Conservation (phyloP, 2,113 vertebrate species). For the Sceloporus undulatus region DNA sequence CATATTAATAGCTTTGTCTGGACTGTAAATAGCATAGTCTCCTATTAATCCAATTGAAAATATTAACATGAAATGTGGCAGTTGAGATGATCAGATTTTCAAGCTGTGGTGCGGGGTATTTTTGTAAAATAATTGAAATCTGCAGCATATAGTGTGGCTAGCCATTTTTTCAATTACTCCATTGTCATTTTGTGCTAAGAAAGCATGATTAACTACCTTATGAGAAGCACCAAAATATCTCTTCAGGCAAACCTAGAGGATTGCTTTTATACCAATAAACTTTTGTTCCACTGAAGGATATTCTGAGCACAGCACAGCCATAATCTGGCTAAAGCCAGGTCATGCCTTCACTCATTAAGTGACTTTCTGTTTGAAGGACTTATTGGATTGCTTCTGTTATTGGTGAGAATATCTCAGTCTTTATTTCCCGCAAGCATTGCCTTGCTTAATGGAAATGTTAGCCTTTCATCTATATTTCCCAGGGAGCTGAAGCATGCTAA, state of each 20-base stretch:
- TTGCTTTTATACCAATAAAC: slow-evolving; percentile 58
- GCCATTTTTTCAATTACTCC: slow-evolving; percentile 1
- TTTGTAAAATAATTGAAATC: slow-evolving; percentile 11
- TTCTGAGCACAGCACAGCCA: slow-evolving; percentile 41
- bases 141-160: background rate
- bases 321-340: slow-evolving; percentile 57
- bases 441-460: slow-evolving; percentile 68
- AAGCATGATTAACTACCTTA: slow-evolving; percentile 36
- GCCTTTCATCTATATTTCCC: slow-evolving; percentile 62
- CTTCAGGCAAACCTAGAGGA: slow-evolving; percentile 54
- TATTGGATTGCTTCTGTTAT: slow-evolving; percentile 66
- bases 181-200: background rate
- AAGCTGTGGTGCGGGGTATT: background rate
- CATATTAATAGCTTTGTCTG: background rate
- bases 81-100: background rate
- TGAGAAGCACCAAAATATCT: slow-evolving; percentile 51
- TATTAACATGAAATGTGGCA: background rate
- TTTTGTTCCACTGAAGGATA: slow-evolving; percentile 31
- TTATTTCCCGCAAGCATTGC: slow-evolving; percentile 68
- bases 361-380: slow-evolving; percentile 57
- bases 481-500: slow-evolving; percentile 66
- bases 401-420: slow-evolving; percentile 58
- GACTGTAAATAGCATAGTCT: background rate
- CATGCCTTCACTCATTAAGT: slow-evolving; percentile 57
- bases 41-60: background rate